Conservation (phyloP, 2,797 vertebrate species). For the Sciurus carolinensis region DNA sequence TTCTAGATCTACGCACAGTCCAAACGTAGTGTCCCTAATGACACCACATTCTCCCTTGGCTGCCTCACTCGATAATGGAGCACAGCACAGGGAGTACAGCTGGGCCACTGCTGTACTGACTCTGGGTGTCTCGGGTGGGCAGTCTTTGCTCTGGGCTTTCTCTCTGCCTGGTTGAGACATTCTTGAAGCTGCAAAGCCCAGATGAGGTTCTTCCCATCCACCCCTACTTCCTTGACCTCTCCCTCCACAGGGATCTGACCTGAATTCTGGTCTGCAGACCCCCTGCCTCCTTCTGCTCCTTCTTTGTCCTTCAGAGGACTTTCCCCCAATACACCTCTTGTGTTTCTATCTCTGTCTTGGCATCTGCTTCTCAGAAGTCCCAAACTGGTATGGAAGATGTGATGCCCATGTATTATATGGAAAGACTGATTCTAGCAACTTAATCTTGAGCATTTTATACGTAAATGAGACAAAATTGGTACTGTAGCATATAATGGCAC, state of each 20-base stretch:
- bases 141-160: not conserved
- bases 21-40: not conserved
- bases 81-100: not conserved
- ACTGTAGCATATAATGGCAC: not conserved
- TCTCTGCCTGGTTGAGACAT: not conserved
- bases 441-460: constrained; percentile 26
- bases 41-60: not conserved
- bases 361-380: constrained; percentile 25
- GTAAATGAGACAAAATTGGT: constrained; percentile 16
- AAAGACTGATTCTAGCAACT: constrained; percentile 55
- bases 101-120: not conserved
- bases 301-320: not conserved
- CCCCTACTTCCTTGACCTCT: not conserved
- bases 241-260: not conserved
- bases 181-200: not conserved
- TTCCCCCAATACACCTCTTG: not conserved
- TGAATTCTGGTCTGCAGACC: not conserved
- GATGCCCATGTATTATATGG: not conserved
- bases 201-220: not conserved
- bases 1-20: not conserved
- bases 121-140: not conserved
- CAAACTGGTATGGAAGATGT: not conserved
- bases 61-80: not conserved
- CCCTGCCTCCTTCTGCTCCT: not conserved
- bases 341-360: not conserved